These are phyloP conservation scores for Pachypanchax playfairii DNA, from an alignment of 2,113 vertebrate genomes.

Conservation along the genomic window DNA sequence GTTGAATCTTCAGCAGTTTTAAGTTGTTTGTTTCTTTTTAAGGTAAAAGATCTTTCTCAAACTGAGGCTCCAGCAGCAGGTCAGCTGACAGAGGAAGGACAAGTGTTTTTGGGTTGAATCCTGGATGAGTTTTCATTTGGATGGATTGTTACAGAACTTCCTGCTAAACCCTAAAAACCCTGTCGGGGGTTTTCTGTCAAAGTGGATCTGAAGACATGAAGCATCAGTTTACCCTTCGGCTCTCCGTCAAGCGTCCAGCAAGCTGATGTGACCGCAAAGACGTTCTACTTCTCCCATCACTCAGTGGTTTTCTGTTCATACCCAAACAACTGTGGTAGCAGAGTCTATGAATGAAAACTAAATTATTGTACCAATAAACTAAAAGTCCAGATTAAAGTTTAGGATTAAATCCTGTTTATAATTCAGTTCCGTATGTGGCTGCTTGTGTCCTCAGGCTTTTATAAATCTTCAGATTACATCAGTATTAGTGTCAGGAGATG, in stretches of 20 bases:
- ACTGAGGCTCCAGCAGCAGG: slow-evolving; percentile 43
- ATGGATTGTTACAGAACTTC: slow-evolving; percentile 18
- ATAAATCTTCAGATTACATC: background rate
- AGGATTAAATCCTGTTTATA: slow-evolving; percentile 7
- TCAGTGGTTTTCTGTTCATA: background rate
- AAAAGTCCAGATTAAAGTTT: slow-evolving; percentile 9
- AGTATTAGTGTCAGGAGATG: background rate
- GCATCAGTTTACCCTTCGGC: background rate
- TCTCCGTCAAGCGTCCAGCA: slow-evolving; percentile 4
- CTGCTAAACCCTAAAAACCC: background rate
- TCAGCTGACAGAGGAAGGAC: slow-evolving; percentile 1
- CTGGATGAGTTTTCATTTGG: slow-evolving; percentile 10
- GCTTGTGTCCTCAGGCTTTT: slow-evolving; percentile 16
- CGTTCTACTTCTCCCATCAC: slow-evolving; percentile 9
- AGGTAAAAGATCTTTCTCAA: slow-evolving; percentile 83
- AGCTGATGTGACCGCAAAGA: slow-evolving; percentile 18
- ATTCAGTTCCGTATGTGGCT: slow-evolving; percentile 8
- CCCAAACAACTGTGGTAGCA: background rate
- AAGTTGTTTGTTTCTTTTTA: slow-evolving; percentile 1
- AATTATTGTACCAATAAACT: slow-evolving; percentile 20
- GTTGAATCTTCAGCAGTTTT: background rate
- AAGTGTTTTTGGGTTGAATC: background rate
- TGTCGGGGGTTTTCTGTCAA: slow-evolving; percentile 17
- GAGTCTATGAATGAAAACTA: slow-evolving; percentile 16
- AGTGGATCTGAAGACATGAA: slow-evolving; percentile 20